Base-by-base conservation (phyloP, 2,113 vertebrate genomes). In the Arothron firmamentum region DNA sequence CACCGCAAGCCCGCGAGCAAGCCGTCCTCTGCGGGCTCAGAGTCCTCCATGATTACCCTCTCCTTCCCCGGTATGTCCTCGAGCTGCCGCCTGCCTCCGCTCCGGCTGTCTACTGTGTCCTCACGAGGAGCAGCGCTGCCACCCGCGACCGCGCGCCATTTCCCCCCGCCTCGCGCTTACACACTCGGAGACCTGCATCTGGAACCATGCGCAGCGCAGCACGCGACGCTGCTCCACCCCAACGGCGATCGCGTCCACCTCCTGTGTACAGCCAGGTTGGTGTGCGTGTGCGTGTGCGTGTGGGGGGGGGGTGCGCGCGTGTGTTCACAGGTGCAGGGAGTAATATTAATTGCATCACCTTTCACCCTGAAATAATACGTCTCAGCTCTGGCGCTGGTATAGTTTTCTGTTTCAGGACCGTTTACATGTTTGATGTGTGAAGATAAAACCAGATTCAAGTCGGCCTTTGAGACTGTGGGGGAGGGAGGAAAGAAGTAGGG, bases 1-100 rank as follows among this genome's bases (percentile, higher is more conserved):
- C 91, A 92, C 9, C 89, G 77, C 84, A 90, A 85, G 58, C 89
- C 87, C 65, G 88, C 86, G 72, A 92, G 87, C 74, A 91, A 78
- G 70, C 91, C 92, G 90, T 92, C 93, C 84, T 92, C 85, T 78
- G 90, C 68, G 81, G 87, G 80, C 79, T 90, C 89, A 3, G 90
- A 88, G 78, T 90, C 90, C 83, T 92, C 93, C 90, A 92, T 92
- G 76, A 60, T 56, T 45, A 62, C 25, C 46, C n/a, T 6, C 34
- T n/a, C 38, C 53, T 21, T n/a, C 56, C 31, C 55, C 60, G 13
- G 49, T 41, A 38, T 49, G 67, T 85, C 69, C 69, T 70, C 75
- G 60, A 66, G 65, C 73, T 53, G 48, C 70, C 25, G 42, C 47
- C 45, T n/a, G 61, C 41, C 60, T 57, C 56, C 58, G 56, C 62